Evolutionary conservation across 2,888 invertebrate species (phyloP), one percentile per base, ranked within the genome.

Genomic region (Autographa pulchrina): DNA sequence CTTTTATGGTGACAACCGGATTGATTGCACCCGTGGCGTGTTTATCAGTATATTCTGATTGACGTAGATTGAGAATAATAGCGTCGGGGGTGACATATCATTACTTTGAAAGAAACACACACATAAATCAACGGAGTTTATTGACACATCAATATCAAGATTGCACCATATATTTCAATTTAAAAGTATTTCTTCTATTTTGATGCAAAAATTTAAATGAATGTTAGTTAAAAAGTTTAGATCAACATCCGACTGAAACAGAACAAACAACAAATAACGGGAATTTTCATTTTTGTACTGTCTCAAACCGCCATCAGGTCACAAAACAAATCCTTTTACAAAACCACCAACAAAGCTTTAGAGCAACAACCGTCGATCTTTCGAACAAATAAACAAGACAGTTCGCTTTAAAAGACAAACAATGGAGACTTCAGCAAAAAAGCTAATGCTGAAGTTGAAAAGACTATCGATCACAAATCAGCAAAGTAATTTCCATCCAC

Each of bases 391-490:
- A 74, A 77, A 70, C 48, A 70, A 70, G 65, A 70, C 61, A 65
- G 64, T 72, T 68, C 60, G 48, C 76, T 71, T 60, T 73, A 65
- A 72, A 83, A 83, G 79, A 71, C 68, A 72, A 83, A 76, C 79
- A 78, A 74, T 65, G 62, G 18, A 32, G 67, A 56, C 35, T 65
- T 18, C 16, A 68, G 60, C 54, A 76, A 77, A 81, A 74, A 70
- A 81, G 72, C 72, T 74, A 75, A 76, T 72, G 74, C 35, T n/a
- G 32, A 74, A 81, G 76, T 76, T 78, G 63, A 80, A 75, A 81
- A 78, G 65, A 71, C 66, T 72, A 83, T 76, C 68, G 72, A 82
- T 77, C 72, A 82, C 66, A 72, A 78, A 81, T 81, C 72, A 73
- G 68, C 61, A 75, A 84, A 75, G 80, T 74, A 74, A 72, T 75